Percentiles rank a stretch among this genome's conserved stretches.
Conservation (phyloP, 2,113 vertebrate species). For the Mustela lutreola region DNA sequence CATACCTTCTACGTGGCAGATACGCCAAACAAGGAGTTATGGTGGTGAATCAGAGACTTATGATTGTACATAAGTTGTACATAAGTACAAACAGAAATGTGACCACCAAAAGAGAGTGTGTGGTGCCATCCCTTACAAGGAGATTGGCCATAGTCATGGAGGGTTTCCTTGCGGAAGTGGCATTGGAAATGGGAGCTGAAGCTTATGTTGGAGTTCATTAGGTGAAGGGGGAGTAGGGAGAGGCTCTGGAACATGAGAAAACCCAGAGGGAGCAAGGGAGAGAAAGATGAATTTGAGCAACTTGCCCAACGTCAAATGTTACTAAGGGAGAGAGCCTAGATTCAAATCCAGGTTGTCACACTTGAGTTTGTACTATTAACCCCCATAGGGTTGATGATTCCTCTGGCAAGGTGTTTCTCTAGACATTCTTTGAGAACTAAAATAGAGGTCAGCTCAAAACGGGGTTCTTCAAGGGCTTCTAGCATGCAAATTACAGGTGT, state of each 20-base stretch:
- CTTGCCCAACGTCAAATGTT: background rate
- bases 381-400: background rate
- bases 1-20: background rate
- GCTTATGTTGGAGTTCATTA: background rate
- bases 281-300: background rate
- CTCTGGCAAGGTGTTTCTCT: background rate
- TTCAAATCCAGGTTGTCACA: background rate
- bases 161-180: background rate
- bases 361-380: background rate
- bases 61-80: no score
- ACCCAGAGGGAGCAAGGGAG: background rate
- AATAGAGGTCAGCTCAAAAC: background rate
- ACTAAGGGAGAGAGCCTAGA: background rate
- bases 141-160: background rate
- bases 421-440: background rate
- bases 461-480: background rate
- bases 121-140: background rate
- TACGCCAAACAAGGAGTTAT: background rate
- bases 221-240: background rate
- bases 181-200: constrained; percentile 32
- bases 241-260: background rate
- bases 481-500: background rate
- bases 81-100: background rate
- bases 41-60: background rate
- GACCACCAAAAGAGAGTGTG: background rate